A percentile compares a stretch with the other conserved stretches of the same genome.
Evolutionary conservation across 2,797 vertebrate genomes (phyloP).

Genomic region (Eupleurogrammus muticus): DNA sequence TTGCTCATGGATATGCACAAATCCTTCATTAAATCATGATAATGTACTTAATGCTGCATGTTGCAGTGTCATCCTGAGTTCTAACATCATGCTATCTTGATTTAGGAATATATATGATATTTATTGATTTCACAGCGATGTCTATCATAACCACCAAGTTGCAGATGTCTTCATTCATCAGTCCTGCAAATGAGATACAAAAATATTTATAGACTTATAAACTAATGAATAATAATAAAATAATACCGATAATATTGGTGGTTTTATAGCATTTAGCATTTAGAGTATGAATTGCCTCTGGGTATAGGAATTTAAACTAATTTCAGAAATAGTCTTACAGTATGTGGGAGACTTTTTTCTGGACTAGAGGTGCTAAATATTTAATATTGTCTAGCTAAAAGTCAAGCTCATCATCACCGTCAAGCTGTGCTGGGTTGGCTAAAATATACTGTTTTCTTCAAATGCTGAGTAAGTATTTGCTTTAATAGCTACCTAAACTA

Average conservation of each 20-base stretch:
- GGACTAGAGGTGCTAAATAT: background rate
- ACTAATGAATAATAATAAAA: background rate
- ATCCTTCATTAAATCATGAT: background rate
- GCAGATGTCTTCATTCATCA: background rate
- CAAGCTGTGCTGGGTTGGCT: background rate
- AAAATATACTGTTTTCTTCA: background rate
- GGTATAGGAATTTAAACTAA: background rate
- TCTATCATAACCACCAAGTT: background rate
- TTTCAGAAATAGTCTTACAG: background rate
- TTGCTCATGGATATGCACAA: background rate
- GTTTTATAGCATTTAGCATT: slow-evolving; percentile 1
- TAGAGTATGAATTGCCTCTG: background rate
- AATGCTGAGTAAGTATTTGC: background rate
- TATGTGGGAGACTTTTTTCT: background rate
- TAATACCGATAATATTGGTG: background rate
- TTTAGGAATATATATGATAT: background rate
- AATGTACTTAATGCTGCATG: background rate
- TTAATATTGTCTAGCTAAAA: background rate
- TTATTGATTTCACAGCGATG: background rate
- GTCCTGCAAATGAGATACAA: background rate
- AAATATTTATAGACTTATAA: background rate
- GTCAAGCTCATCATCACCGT: background rate
- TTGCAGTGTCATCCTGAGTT: background rate
- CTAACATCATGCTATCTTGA: background rate
- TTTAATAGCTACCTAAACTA: slow-evolving; percentile 12